phyloP scores from a whole-genome alignment of 2,888 invertebrate genomes.

The Agrilus biguttatus region DNA sequence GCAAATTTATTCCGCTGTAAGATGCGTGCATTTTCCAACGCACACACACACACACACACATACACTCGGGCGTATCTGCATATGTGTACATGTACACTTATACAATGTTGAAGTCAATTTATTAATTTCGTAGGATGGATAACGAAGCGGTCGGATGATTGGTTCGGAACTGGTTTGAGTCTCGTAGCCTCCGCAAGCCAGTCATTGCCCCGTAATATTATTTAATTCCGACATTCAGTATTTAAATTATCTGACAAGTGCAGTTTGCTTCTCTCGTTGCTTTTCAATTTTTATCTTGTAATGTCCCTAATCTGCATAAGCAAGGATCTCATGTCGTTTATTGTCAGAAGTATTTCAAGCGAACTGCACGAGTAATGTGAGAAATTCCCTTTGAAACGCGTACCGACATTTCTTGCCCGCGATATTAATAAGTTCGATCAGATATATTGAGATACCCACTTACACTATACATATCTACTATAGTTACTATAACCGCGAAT shows the following conservation, averaged over 20 bases:
- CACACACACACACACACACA: too few relatives aligned
- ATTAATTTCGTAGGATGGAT: conserved; percentile 22
- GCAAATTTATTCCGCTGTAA: too few relatives aligned
- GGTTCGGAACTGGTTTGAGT: conserved; percentile 23
- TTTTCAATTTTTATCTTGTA: conserved; percentile 6
- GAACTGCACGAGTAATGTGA: conserved; percentile 3
- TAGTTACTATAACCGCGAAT: too few relatives aligned
- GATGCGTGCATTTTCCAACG: too few relatives aligned
- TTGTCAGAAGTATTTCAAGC: conserved; percentile 11
- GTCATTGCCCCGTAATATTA: conserved; percentile 27
- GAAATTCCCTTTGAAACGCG: background rate
- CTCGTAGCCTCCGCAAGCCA: conserved; percentile 18
- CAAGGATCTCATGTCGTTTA: conserved; percentile 16
- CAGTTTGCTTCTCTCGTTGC: conserved; percentile 13
- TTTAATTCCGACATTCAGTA: conserved; percentile 26
- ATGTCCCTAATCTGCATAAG: conserved; percentile 13
- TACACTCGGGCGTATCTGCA: too few relatives aligned
- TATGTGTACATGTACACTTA: background rate
- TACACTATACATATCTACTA: too few relatives aligned
- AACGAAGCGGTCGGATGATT: conserved; percentile 23
- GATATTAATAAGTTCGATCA: too few relatives aligned
- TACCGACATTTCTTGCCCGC: too few relatives aligned
- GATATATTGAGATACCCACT: too few relatives aligned
- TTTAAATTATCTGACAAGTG: conserved; percentile 25
- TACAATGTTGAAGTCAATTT: conserved; percentile 21